A percentile compares a stretch with the other conserved stretches of the same genome.
Evolutionary conservation across 2,888 invertebrate genomes (phyloP).

Genomic region (Xestobium rufovillosum): DNA sequence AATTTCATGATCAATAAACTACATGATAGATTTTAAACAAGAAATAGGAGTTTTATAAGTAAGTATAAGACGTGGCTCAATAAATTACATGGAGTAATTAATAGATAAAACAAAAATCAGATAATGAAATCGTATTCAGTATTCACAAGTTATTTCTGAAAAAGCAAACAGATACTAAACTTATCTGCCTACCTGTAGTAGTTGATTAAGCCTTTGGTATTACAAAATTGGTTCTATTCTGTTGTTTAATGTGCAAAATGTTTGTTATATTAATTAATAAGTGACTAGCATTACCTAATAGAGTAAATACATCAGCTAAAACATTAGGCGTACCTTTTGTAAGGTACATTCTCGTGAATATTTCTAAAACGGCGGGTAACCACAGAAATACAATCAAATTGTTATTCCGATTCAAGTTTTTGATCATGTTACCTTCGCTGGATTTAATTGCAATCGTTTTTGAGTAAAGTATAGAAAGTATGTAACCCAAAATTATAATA

Average conservation of each 20-base stretch:
- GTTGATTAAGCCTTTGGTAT: conserved; percentile 19
- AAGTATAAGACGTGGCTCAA: too few species aligned
- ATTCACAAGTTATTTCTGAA: too few species aligned
- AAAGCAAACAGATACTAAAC: too few species aligned
- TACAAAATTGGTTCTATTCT: conserved; percentile 25
- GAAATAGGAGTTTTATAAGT: too few species aligned
- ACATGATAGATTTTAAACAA: too few species aligned
- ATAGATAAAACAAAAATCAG: too few species aligned
- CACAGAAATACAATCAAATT: conserved; percentile 32
- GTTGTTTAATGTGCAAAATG: conserved; percentile 24
- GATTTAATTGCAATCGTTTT: conserved; percentile 29
- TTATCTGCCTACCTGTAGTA: too few species aligned
- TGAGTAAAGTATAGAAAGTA: conserved; percentile 31
- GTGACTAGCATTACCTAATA: conserved; percentile 30
- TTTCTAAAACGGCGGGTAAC: conserved; percentile 35
- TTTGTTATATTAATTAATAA: conserved; percentile 25
- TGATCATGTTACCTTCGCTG: conserved; percentile 14
- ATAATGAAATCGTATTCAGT: too few species aligned
- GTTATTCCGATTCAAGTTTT: conserved; percentile 26
- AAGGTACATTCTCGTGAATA: conserved; percentile 33
- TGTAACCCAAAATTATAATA: conserved; percentile 30
- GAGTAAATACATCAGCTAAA: conserved; percentile 29
- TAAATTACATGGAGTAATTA: too few species aligned
- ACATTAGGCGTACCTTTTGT: conserved; percentile 25
- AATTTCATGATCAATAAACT: too few species aligned